Percentiles rank a stretch among this genome's conserved stretches.
Conservation (phyloP, 2,888 invertebrate genomes). For the Auanema freiburgensis region DNA sequence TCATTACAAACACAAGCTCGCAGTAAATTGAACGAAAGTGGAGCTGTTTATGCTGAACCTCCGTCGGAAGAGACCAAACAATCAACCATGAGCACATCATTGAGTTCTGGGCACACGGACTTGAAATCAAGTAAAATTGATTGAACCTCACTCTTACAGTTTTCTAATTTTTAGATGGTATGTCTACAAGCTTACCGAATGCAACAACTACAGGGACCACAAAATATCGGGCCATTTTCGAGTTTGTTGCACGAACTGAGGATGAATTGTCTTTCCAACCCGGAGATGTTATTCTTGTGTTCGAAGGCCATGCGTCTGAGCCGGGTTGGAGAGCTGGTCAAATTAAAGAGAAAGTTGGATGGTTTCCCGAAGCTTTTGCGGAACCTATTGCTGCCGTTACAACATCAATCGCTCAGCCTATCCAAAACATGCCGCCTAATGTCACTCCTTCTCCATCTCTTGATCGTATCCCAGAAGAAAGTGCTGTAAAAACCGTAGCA, state of each 20-base stretch:
- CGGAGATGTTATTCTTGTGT: slow-evolving; percentile 84
- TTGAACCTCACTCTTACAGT: background rate
- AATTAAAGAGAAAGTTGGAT: slow-evolving; percentile 75
- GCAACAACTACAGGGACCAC: slow-evolving; percentile 31
- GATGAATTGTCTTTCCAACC: slow-evolving; percentile 66
- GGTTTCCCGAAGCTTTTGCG: slow-evolving; percentile 67
- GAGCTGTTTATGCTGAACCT: too few relatives aligned
- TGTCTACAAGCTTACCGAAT: background rate
- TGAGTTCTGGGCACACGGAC: too few relatives aligned
- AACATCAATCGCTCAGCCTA: slow-evolving; percentile 29
- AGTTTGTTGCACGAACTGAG: slow-evolving; percentile 85
- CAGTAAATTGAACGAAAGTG: too few relatives aligned
- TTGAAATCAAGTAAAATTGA: background rate
- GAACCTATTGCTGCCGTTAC: slow-evolving; percentile 59
- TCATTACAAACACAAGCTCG: slow-evolving; percentile 3
- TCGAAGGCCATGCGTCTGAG: slow-evolving; percentile 80
- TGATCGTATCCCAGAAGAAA: slow-evolving; percentile 43
- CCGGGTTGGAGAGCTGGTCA: slow-evolving; percentile 97
- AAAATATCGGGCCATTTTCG: slow-evolving; percentile 87
- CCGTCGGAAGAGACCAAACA: too few relatives aligned
- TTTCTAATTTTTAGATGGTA: background rate
- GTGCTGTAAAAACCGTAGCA: slow-evolving; percentile 11
- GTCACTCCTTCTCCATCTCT: slow-evolving; percentile 44
- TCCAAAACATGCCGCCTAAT: slow-evolving; percentile 49
- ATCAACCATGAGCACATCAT: too few relatives aligned